Base-by-base conservation (phyloP, 2,797 vertebrate genomes). In the Novumbra hubbsi region DNA sequence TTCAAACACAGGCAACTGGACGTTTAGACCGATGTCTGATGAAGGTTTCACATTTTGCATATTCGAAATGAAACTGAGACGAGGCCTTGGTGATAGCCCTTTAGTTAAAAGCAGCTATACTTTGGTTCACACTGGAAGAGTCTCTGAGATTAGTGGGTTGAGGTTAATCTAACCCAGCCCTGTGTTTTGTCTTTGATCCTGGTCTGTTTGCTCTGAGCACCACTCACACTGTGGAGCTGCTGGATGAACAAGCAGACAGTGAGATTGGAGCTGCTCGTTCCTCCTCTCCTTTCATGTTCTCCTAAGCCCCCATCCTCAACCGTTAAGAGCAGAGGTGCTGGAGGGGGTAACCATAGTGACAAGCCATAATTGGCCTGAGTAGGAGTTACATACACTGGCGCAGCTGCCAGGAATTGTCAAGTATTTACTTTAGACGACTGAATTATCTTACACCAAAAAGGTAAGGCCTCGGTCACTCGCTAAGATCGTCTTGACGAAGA, bases 351-450 rank as follows among this genome's bases (percentile, higher is more conserved):
- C 34, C 65, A 60, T 60, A 60, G 55, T 60, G 85, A 89, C 84
- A 83, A 78, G 79, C 80, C 32, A 79, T 87, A 90, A 88, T 88
- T 88, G 86, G 81, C 83, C 79, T 60, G 66, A 81, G 83, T 73
- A 76, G 12, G 30, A 80, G 78, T 64, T 45, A 69, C 55, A 24
- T 60, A 82, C 75, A 81, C 80, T 78, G 81, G 80, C 49, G 80
- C 84, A 82, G 81, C 81, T 84, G 85, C 73, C 73, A 72, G 70
- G 68, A 82, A 78, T 80, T 74, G 80, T 88, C 85, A 87, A 86
- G 83, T 87, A 86, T 88, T 85, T 87, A 83, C 86, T 84, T 81
- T 81, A 85, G 87, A 87, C 57, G 76, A 80, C 71, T 83, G 76
- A 74, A 72, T 81, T 68, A 76, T 75, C 28, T 68, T 30, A 24